Percentiles rank a stretch among this genome's conserved stretches.
Conservation (phyloP, 1,140 invertebrate genomes). For the Onthophagus taurus region DNA sequence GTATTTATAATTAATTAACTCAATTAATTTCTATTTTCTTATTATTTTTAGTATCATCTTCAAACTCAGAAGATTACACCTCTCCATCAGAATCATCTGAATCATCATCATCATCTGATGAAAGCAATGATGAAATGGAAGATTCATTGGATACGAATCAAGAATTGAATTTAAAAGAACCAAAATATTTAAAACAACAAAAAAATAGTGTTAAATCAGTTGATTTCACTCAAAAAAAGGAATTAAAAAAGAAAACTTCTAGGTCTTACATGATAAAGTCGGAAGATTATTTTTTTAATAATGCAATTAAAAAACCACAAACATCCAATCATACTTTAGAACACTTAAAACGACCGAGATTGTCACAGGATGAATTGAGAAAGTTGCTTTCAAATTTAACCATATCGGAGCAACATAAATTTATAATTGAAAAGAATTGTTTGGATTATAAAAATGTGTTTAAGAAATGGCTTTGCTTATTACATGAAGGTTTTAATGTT, state of each 20-base stretch:
- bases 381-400: constrained; percentile 46
- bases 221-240: not conserved
- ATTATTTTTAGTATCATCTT: not conserved
- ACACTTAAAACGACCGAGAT: constrained; percentile 58
- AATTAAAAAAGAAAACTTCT: not conserved
- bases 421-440: constrained; percentile 43
- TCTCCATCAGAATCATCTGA: not conserved
- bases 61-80: not conserved
- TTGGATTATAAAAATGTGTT: constrained; percentile 45
- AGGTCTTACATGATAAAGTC: constrained; percentile 46
- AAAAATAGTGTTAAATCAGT: not conserved
- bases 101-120: not conserved
- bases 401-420: constrained; percentile 47
- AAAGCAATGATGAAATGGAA: not conserved
- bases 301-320: constrained; percentile 47
- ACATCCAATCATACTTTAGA: constrained; percentile 79
- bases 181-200: too few relatives aligned
- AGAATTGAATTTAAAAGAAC: too few relatives aligned
- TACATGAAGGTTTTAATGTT: constrained; percentile 79
- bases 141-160: too few relatives aligned
- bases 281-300: constrained; percentile 55
- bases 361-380: constrained; percentile 58
- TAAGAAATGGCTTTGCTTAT: constrained; percentile 50
- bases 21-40: not conserved
- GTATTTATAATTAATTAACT: not conserved